Percentiles rank a stretch among this genome's conserved stretches.
phyloP scores from a whole-genome alignment of 2,888 invertebrate species.

The Alviniconcha strummeri region DNA sequence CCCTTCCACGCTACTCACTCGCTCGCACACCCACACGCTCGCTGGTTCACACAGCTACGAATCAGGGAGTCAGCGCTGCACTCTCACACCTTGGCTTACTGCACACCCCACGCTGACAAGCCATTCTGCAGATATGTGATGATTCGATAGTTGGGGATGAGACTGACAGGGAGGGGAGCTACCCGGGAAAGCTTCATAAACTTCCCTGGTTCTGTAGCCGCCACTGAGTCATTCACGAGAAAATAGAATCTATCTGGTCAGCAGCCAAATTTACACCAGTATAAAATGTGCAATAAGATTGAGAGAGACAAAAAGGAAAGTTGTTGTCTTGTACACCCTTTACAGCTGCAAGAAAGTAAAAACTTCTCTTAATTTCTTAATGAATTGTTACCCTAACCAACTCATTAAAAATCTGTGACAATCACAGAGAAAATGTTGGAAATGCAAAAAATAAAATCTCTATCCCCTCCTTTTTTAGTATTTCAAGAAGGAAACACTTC shows the following conservation, averaged over 20 bases:
- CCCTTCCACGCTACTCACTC: neutral
- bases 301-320: no score
- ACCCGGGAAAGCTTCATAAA: constrained; percentile 2
- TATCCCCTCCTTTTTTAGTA: no score
- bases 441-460: no score
- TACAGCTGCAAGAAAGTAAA: no score
- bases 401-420: no score
- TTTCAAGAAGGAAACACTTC: no score
- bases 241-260: constrained; percentile 24
- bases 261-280: constrained; percentile 19
- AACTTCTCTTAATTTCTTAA: no score
- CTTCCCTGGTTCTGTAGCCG: neutral
- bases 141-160: constrained; percentile 3
- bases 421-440: no score
- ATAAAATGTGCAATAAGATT: constrained; percentile 8
- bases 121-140: constrained; percentile 41
- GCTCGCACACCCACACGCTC: constrained; percentile 12
- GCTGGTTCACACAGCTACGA: neutral
- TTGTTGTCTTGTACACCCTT: no score
- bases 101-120: constrained; percentile 27
- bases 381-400: no score
- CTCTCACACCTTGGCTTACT: constrained; percentile 11
- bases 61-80: neutral
- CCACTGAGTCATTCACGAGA: constrained; percentile 18
- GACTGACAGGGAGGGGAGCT: constrained; percentile 4